Evolutionary conservation across 2,113 vertebrate species (phyloP).

Genomic region (Rhabdomys dilectus): DNA sequence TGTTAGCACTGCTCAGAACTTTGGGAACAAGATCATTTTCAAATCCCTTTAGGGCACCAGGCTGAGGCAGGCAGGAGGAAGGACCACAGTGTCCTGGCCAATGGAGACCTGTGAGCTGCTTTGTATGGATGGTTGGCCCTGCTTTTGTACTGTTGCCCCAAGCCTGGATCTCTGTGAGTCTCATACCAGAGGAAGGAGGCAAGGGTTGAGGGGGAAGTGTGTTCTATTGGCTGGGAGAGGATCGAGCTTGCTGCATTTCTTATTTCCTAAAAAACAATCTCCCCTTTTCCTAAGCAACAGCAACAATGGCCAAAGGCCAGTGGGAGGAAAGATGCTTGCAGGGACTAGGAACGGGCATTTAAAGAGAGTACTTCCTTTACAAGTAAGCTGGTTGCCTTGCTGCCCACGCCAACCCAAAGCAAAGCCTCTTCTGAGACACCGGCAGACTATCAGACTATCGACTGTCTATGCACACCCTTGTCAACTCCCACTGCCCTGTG

Average conservation of each 20-base stretch:
- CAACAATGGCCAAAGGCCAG: not conserved
- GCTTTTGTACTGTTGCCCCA: not conserved
- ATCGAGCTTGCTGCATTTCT: not conserved
- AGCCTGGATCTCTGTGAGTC: not conserved
- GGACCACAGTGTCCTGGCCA: rapidly evolving
- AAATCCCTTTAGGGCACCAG: not conserved
- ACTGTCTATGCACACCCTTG: rapidly evolving
- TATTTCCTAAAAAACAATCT: not conserved
- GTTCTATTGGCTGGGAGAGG: not conserved
- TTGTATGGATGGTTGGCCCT: not conserved
- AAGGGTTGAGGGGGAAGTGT: not conserved
- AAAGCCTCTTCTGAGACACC: not conserved
- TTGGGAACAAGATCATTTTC: not conserved
- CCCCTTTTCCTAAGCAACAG: not conserved
- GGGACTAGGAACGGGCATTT: not conserved
- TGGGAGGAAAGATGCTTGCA: not conserved
- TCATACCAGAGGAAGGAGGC: not conserved
- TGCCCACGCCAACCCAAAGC: not conserved
- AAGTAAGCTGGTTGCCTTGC: not conserved
- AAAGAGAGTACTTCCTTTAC: not conserved
- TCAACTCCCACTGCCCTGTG: rapidly evolving
- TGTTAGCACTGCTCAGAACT: not conserved
- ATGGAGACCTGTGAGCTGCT: not conserved
- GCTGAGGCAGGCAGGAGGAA: not conserved
- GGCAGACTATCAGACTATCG: too few species aligned